These are phyloP conservation scores for Apolygus lucorum DNA, from an alignment of 1,140 invertebrate species.

Conservation along the genomic window DNA sequence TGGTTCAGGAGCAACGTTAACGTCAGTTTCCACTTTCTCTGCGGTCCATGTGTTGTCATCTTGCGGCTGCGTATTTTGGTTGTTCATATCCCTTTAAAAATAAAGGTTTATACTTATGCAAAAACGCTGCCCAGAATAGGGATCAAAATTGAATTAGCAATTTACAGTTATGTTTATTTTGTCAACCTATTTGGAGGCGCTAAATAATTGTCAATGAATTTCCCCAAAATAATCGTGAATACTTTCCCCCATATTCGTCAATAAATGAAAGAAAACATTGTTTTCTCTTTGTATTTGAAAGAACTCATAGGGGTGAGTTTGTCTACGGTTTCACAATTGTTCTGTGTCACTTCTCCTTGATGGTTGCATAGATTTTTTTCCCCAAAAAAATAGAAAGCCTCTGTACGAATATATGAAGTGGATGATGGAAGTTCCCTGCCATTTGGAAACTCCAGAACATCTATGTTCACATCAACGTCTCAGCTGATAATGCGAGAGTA, in stretches of 20 bases:
- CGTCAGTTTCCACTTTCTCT: conserved; percentile 15
- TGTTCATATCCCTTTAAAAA: conserved; percentile 21
- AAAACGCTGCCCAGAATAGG: too few relatives aligned
- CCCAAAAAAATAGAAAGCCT: not conserved
- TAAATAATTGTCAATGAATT: too few relatives aligned
- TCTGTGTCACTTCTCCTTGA: not conserved
- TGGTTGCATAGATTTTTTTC: not conserved
- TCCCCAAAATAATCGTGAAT: not conserved
- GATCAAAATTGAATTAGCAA: too few relatives aligned
- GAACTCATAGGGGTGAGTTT: too few relatives aligned
- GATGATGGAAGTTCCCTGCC: too few relatives aligned
- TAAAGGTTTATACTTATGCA: too few relatives aligned
- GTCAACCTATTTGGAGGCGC: too few relatives aligned
- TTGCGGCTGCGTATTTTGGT: not conserved
- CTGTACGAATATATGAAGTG: not conserved
- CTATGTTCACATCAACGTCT: too few relatives aligned
- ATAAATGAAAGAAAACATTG: not conserved
- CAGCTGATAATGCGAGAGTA: too few relatives aligned
- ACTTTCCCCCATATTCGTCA: not conserved
- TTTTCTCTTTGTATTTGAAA: not conserved
- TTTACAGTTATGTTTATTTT: too few relatives aligned
- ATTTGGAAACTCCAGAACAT: too few relatives aligned
- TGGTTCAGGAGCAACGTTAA: not conserved
- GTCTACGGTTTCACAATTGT: too few relatives aligned
- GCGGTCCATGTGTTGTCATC: conserved; percentile 29